Evolutionary conservation across 2,797 vertebrate genomes (phyloP), one percentile per base, ranked within the genome.

Genomic region (Phalanger gymnotis): DNA sequence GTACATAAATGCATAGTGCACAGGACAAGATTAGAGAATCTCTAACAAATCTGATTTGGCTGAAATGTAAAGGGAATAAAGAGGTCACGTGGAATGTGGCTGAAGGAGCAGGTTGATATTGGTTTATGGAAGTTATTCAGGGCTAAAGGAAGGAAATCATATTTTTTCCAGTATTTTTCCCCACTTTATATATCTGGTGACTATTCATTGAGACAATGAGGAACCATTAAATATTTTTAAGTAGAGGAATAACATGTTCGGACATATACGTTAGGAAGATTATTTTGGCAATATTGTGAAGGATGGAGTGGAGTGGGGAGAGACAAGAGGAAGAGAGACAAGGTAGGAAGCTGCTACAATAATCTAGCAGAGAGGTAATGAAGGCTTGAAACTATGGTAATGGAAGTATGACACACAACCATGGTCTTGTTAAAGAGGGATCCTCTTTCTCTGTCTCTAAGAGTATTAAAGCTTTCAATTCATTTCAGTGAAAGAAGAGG

Each of bases 391-490:
- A 81, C 22, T 81, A 47, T 25, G 40, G 40, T 47, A 47, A 47
- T 81, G 22, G 73, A 47, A 47, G 73, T 81, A 27, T 27, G 40
- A 81, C 61, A 96, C 94, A 90, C 54, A 94, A 91, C 94, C 73
- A 16, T 13, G 47, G 90, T 61, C 93, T 91, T 92, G 4, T 94
- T 55, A 94, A 31, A 93, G 27, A 96, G 4, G 16, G 56, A 61
- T 91, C n/a, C 81, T 96, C 97, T 95, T 96, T 58, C 91, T 94
- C 93, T 96, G 27, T 3, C 51, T 34, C 14, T 54, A 16, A 58
- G 90, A 92, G 91, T 30, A n/a, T 54, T 22, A 73, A n/a, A 95
- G 95, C 95, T 25, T 2, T 91, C 19, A 55, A 22, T 92, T 90
- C 22, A 94, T 51, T 30, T 81, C n/a, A 9, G 13, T 93, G 90